Base-by-base conservation (phyloP, 1,140 invertebrate species). In the Brachionus calyciflorus region DNA sequence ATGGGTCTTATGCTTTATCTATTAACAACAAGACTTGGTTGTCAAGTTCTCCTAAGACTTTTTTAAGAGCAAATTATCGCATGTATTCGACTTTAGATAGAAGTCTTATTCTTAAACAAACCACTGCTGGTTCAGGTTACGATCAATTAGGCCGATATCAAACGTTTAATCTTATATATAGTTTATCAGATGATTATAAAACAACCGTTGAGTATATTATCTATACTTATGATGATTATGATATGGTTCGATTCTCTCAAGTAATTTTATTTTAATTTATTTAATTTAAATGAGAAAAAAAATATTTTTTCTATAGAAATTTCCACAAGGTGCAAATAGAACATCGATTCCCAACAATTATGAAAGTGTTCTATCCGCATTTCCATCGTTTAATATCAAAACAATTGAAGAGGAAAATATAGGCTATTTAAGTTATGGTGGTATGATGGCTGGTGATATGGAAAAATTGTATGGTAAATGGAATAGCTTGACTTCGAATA, bases 381-480 rank as follows among this genome's bases (percentile, higher is more conserved):
- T 73, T 73, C 69, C 69, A 21, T 73, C 69, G 10, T 73, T 73
- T 19, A 49, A 73, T 19, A 46, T 73, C 10, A 19, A 73, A 41
- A 33, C 46, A 21, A 21, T 40, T 51, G 9, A 73, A 21, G 24
- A 24, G 2, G 19, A 37, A 73, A 33, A 73, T 24, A 49, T 73
- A 19, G 69, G 69, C 5, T 73, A 73, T 55, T 51, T 73, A 33
- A 73, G 69, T 30, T 55, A 28, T 49, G 69, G 69, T 28, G 73
- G 73, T 10, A 76, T 76, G 73, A 76, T 76, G 73, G 49, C 49
- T 6, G 73, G 73, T 30, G 55, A 76, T 48, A 55, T 76, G 49
- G 73, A 76, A 76, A 76, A 76, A 48, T 17, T 19, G 7, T 55
- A 30, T 41, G 73, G 73, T 6, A 55, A 55, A 57, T 76, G 73